Evolutionary conservation across 2,113 vertebrate species (phyloP).

Genomic region (Melanocharis versteri): DNA sequence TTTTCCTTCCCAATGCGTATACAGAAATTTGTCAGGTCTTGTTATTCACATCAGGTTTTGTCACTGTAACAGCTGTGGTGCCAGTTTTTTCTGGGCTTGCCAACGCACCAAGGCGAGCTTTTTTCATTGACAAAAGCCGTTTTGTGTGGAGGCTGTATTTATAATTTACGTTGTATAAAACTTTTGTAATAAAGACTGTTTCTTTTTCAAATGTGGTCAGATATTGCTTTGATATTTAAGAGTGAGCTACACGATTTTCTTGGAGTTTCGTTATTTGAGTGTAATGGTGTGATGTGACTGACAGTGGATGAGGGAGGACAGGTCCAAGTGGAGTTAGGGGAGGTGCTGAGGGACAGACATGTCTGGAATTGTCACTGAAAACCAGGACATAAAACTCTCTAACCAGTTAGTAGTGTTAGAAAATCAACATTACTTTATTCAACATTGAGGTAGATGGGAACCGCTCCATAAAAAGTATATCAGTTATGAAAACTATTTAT

Average conservation of each 20-base stretch:
- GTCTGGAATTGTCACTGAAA: accelerated
- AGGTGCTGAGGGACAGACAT: accelerated
- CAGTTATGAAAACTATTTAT: not conserved
- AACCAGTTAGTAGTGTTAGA: not conserved
- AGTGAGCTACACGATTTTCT: accelerated
- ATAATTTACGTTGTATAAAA: not conserved
- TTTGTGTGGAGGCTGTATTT: not conserved
- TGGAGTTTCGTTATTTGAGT: not conserved
- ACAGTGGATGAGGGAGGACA: not conserved
- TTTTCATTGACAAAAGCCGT: not conserved
- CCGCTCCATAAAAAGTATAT: accelerated
- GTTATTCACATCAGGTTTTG: not conserved
- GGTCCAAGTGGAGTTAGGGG: accelerated
- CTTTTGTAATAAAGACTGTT: constrained; percentile 21
- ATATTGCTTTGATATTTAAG: not conserved
- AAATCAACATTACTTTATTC: not conserved
- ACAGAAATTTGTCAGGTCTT: not conserved
- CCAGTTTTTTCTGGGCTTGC: not conserved
- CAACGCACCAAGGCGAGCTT: accelerated
- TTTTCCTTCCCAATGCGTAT: not conserved
- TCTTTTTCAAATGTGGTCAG: not conserved
- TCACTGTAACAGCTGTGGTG: not conserved
- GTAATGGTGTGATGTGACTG: accelerated
- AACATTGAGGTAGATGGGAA: not conserved
- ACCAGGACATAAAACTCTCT: not conserved